Evolutionary conservation across 2,797 vertebrate genomes (phyloP).

Genomic region (Phoeniculus purpureus): DNA sequence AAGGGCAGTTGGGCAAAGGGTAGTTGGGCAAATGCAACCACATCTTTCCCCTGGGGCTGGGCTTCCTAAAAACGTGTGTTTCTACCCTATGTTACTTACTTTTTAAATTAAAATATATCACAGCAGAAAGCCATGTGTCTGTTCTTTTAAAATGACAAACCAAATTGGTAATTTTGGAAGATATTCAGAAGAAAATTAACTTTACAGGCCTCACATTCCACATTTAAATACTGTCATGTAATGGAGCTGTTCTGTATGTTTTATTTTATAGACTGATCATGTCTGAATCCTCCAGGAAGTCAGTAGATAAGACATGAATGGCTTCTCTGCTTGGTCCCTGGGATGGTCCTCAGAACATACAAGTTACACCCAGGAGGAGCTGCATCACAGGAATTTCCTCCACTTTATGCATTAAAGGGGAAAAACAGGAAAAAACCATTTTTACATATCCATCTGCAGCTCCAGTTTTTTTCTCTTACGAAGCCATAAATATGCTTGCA

Average conservation of each 20-base stretch:
- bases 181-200: not conserved
- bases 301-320: not conserved
- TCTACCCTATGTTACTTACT: not conserved
- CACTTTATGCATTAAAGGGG: not conserved
- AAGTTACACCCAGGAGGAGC: not conserved
- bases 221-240: not conserved
- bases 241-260: not conserved
- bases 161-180: not conserved
- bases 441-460: not conserved
- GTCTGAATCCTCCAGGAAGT: not conserved
- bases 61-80: not conserved
- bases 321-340: not conserved
- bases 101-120: not conserved
- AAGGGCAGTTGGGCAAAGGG: not conserved
- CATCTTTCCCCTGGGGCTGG: not conserved
- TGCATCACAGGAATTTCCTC: not conserved
- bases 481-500: slow-evolving; percentile 19
- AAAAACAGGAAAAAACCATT: not conserved
- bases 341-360: not conserved
- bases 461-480: slow-evolving; percentile 4
- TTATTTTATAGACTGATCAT: not conserved
- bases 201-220: not conserved
- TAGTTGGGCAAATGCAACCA: rapidly evolving
- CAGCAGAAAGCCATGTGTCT: not conserved
- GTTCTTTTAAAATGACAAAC: not conserved